phyloP scores from a whole-genome alignment of 2,113 vertebrate species.

The Gymnarchus niloticus region DNA sequence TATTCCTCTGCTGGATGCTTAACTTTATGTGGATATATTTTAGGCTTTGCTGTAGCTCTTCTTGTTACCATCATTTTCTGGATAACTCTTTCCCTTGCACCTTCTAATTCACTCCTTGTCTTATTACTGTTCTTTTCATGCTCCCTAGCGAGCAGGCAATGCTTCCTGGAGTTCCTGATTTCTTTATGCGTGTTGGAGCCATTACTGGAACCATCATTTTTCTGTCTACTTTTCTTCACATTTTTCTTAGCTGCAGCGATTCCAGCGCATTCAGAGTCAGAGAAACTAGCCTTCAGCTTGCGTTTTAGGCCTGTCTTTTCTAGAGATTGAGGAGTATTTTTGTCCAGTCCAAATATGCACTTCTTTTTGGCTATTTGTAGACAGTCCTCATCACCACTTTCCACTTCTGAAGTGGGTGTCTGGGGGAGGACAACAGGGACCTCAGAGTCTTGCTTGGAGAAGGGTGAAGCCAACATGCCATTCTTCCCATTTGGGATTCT shows the following conservation, averaged over 20 bases:
- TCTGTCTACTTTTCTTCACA: constrained; percentile 66
- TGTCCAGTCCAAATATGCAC: constrained; percentile 58
- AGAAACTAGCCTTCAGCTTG: constrained; percentile 73
- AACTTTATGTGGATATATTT: constrained; percentile 33
- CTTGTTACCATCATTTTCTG: constrained; percentile 43
- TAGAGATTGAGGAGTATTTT: constrained; percentile 62
- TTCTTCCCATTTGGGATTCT: constrained; percentile 25
- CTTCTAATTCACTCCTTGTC: constrained; percentile 12
- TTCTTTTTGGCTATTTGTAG: constrained; percentile 60
- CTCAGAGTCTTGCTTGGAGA: constrained; percentile 47
- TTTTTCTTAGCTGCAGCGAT: constrained; percentile 55
- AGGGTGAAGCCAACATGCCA: not conserved
- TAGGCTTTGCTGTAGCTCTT: constrained; percentile 28
- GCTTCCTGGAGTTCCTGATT: constrained; percentile 65
- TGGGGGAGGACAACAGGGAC: constrained; percentile 80
- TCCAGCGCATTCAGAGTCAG: constrained; percentile 65
- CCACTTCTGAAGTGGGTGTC: constrained; percentile 73
- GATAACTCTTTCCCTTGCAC: constrained; percentile 26
- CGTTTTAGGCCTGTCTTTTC: constrained; percentile 71
- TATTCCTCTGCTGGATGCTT: constrained; percentile 30
- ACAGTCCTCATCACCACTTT: constrained; percentile 62
- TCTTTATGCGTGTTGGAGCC: constrained; percentile 75
- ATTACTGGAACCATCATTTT: constrained; percentile 74
- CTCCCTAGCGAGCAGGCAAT: constrained; percentile 59
- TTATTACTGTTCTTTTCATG: constrained; percentile 38